Base-by-base conservation (phyloP, 30 jellyfish, hydroid and myxozoan genomes). In the Clytia hemisphaerica region DNA sequence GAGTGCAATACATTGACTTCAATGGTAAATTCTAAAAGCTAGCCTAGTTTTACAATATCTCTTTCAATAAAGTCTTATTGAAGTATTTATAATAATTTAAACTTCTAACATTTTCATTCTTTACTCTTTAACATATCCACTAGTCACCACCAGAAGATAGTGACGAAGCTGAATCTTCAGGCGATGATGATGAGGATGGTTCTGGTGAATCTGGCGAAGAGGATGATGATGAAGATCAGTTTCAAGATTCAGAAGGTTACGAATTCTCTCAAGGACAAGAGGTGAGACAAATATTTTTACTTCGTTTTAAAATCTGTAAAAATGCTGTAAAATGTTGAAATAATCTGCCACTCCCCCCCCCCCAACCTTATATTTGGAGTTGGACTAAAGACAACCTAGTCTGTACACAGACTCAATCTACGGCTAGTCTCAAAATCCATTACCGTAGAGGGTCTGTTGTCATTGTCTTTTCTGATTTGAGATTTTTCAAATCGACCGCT, bases 211-310 rank as follows among this genome's bases (percentile, higher is more conserved):
- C 31, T 36, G 86, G 42, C 25, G 87, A 68, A 4, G 92, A 77
- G 53, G n/a, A 46, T 1, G 77, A 47, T 0, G 80, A 74, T 38
- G 91, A 82, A 31, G 95, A 68, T 58, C 88, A 77, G 15, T 66
- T 75, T 31, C 37, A 55, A 35, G 77, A 67, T 10, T 73, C 90
- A 6, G 76, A 84, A 57, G 72, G 76, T 12, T 62, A 27, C 12
- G 78, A 72, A 46, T 53, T 72, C 27, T 75, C 26, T 4, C 74
- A 21, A 26, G 78, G 81, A 3, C 37, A 75, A 21, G 81, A 45
- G 5, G 75, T 45, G n/a, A n/a, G n/a, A n/a, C n/a, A n/a, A n/a
- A n/a, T n/a, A n/a, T n/a, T n/a, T 40, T 10, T 40, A n/a, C n/a
- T 40, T 10, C 10, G 53, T 40, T 7, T 40, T 40, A 40, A 7